Evolutionary conservation across 2,888 invertebrate species (phyloP).

Genomic region (Sussaba pulchella): DNA sequence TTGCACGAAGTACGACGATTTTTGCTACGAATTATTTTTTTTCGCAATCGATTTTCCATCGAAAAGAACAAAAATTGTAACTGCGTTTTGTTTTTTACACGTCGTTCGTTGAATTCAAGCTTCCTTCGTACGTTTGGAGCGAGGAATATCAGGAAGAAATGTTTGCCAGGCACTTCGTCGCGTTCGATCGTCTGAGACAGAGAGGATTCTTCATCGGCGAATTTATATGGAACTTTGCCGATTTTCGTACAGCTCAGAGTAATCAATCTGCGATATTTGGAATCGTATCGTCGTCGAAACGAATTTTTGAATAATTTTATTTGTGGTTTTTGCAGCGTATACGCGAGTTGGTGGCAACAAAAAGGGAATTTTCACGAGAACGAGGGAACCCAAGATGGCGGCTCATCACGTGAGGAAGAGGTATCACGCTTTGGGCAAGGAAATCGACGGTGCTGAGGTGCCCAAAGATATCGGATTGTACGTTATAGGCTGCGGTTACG

Average conservation of each 20-base stretch:
- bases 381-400: slow-evolving; percentile 95
- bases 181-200: slow-evolving; percentile 93
- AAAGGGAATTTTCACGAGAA: slow-evolving; percentile 96
- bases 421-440: slow-evolving; percentile 89
- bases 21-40: too few relatives aligned
- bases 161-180: slow-evolving; percentile 94
- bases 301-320: too few relatives aligned
- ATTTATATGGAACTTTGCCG: slow-evolving; percentile 99
- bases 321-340: too few relatives aligned
- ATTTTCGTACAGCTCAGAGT: slow-evolving; percentile 98
- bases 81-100: too few relatives aligned
- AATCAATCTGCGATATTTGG: slow-evolving; percentile 69
- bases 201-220: slow-evolving; percentile 95
- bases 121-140: slow-evolving; percentile 95
- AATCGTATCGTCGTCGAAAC: too few relatives aligned
- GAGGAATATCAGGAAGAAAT: slow-evolving; percentile 97
- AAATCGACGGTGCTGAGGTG: slow-evolving; percentile 86
- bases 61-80: too few relatives aligned
- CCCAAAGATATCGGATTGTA: slow-evolving; percentile 87
- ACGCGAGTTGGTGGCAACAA: slow-evolving; percentile 95
- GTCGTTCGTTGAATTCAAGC: slow-evolving; percentile 85
- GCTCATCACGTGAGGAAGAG: slow-evolving; percentile 93
- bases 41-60: too few relatives aligned
- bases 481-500: slow-evolving; percentile 59
- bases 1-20: slow-evolving; percentile 95